Conservation (phyloP, 2,113 vertebrate genomes). For the Zosterops hypoxanthus region DNA sequence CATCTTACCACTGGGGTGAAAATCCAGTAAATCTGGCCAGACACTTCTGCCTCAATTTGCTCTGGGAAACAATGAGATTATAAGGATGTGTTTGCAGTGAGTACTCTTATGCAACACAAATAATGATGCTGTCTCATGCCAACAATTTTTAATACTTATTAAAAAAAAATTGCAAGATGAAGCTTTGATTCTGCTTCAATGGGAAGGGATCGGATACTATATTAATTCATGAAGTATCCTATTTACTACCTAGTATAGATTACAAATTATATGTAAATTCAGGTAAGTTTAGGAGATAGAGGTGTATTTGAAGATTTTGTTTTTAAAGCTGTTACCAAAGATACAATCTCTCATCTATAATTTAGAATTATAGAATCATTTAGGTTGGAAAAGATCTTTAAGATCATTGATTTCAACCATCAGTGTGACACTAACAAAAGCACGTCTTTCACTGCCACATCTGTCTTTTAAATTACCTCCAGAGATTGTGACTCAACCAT, state of each 20-base stretch:
- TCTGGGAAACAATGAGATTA: neutral
- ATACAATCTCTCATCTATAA: neutral
- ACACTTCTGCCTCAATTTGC: neutral
- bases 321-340: neutral
- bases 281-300: neutral
- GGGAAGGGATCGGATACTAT: neutral
- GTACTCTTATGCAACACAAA: neutral
- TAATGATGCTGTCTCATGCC: neutral
- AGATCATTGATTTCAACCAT: neutral
- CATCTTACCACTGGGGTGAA: neutral
- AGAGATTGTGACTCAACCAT: neutral
- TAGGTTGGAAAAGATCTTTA: neutral
- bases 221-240: neutral
- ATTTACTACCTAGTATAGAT: neutral
- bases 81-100: neutral
- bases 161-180: neutral
- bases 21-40: neutral
- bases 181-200: neutral
- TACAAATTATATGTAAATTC: neutral
- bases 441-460: neutral
- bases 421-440: neutral
- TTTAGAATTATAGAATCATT: neutral
- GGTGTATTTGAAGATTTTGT: neutral
- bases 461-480: neutral
- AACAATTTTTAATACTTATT: neutral